Conservation (phyloP, 2,113 vertebrate genomes). For the Sapayoa aenigma region DNA sequence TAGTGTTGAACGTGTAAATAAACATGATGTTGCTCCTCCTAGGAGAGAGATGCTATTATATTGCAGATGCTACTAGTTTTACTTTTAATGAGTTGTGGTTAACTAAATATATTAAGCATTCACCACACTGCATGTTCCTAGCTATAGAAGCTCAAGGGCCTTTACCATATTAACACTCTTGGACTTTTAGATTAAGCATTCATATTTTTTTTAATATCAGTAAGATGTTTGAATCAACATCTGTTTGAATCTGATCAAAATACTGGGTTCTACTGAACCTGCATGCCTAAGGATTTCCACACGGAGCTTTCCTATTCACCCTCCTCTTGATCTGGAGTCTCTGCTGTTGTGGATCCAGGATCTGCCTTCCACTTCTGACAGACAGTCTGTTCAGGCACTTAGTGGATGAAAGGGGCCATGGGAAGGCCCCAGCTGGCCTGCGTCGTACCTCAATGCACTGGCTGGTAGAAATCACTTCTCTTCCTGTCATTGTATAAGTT, state of each 20-base stretch:
- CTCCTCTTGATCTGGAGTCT: neutral
- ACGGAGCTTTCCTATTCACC: neutral
- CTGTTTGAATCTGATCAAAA: neutral
- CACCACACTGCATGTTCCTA: neutral
- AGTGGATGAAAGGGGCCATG: neutral
- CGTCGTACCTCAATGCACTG: neutral
- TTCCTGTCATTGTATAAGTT: neutral
- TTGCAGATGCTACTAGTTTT: neutral
- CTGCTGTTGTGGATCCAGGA: neutral
- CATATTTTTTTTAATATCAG: neutral
- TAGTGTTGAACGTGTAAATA: neutral
- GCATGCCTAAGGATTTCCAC: neutral
- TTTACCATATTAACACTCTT: neutral
- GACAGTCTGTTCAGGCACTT: neutral
- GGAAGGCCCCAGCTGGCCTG: neutral
- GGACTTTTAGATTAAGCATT: neutral
- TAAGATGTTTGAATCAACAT: neutral
- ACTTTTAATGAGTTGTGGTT: neutral
- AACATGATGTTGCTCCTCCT: neutral
- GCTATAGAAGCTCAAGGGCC: neutral
- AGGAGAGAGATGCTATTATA: neutral
- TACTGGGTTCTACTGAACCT: neutral
- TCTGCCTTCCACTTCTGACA: neutral
- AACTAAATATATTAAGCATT: neutral
- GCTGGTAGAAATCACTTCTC: neutral